Conservation (phyloP, 2,797 vertebrate species). For the Vultur gryphus region DNA sequence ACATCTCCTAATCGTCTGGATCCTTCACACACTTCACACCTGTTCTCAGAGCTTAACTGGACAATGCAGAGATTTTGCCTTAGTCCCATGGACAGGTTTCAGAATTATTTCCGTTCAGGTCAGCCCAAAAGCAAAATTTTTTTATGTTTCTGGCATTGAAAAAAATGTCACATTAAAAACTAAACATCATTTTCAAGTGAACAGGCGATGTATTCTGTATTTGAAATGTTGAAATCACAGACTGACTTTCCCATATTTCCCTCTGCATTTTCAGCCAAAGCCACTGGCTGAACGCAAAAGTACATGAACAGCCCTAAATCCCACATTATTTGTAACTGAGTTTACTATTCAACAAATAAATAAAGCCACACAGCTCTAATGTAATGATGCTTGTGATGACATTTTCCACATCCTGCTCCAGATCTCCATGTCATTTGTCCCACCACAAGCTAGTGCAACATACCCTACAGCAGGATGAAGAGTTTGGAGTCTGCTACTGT, state of each 20-base stretch:
- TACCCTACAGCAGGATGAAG: background rate
- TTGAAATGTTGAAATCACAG: background rate
- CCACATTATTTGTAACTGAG: constrained; percentile 21
- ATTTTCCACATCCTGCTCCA: constrained; percentile 48
- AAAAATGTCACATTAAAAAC: background rate
- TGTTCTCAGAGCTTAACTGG: background rate
- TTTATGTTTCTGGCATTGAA: background rate
- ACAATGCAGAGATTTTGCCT: background rate
- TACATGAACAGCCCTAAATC: background rate
- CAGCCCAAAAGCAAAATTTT: background rate
- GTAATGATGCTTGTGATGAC: constrained; percentile 31
- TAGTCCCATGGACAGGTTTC: background rate
- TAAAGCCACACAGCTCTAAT: constrained; percentile 10
- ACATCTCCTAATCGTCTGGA: background rate
- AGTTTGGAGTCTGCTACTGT: constrained; percentile 32
- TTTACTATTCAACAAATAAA: constrained; percentile 46
- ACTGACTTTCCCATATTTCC: background rate
- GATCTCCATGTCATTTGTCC: constrained; percentile 4
- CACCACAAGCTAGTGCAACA: background rate
- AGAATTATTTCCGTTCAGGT: background rate
- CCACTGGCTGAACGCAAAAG: background rate
- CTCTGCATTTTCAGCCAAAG: constrained; percentile 33
- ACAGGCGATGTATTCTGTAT: background rate
- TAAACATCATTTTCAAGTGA: background rate
- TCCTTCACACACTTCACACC: background rate